Conservation (phyloP, 2,888 invertebrate genomes). For the Synergus laeviventris region DNA sequence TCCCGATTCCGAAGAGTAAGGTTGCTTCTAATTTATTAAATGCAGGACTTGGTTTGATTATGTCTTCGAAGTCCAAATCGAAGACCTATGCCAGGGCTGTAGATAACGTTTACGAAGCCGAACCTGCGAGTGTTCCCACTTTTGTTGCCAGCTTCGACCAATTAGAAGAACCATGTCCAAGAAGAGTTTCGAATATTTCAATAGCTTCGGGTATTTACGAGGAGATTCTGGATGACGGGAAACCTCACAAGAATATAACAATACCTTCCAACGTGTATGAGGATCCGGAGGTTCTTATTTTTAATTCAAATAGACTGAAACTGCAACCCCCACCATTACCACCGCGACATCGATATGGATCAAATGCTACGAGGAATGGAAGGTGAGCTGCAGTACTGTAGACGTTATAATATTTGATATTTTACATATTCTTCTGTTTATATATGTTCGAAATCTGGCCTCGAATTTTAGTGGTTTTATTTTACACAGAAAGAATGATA, state of each 20-base stretch:
- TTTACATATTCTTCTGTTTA: too few relatives aligned
- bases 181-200: conserved; percentile 80
- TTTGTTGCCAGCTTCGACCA: conserved; percentile 60
- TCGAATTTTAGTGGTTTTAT: too few relatives aligned
- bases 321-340: conserved; percentile 77
- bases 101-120: conserved; percentile 69
- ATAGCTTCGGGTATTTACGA: conserved; percentile 83
- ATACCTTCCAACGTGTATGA: conserved; percentile 54
- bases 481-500: too few relatives aligned
- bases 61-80: conserved; percentile 49
- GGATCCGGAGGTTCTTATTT: conserved; percentile 46
- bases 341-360: conserved; percentile 71
- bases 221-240: conserved; percentile 79
- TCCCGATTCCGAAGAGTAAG: conserved; percentile 58
- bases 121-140: conserved; percentile 58
- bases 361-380: conserved; percentile 61
- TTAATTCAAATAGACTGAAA: conserved; percentile 60
- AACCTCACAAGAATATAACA: neutral
- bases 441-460: too few relatives aligned
- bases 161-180: conserved; percentile 63
- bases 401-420: too few relatives aligned
- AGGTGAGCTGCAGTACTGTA: conserved; percentile 53
- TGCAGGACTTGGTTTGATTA: conserved; percentile 62
- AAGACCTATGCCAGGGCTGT: conserved; percentile 55
- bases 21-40: conserved; percentile 60